phyloP scores from a whole-genome alignment of 2,797 vertebrate species.

The Arrhamphus sclerolepis region DNA sequence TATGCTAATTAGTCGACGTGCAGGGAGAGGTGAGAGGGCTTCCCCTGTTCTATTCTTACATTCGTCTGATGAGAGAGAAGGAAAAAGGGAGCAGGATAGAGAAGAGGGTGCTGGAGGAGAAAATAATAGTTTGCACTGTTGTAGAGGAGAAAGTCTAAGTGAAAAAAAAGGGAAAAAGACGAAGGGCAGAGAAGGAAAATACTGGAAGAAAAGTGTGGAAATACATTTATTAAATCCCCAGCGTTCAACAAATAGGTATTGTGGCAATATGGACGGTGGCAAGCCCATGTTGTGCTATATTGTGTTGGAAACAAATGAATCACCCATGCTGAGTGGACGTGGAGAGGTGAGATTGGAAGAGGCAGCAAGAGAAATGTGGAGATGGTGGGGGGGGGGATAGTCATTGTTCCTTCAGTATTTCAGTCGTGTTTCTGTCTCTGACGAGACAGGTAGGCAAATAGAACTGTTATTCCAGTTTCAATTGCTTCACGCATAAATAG shows the following conservation, averaged over 20 bases:
- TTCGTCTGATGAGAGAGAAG: slow-evolving; percentile 77
- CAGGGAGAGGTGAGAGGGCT: slow-evolving; percentile 87
- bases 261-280: slow-evolving; percentile 72
- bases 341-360: slow-evolving; percentile 71
- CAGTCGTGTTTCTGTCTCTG: slow-evolving; percentile 67
- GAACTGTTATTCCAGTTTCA: slow-evolving; percentile 67
- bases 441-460: slow-evolving; percentile 76
- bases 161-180: slow-evolving; percentile 40
- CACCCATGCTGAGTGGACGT: slow-evolving; percentile 76
- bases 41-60: slow-evolving; percentile 86
- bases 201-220: slow-evolving; percentile 63
- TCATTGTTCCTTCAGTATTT: slow-evolving; percentile 77
- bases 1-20: slow-evolving; percentile 83
- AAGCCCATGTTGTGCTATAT: slow-evolving; percentile 72
- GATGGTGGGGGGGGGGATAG: slow-evolving; percentile 53
- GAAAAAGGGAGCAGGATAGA: slow-evolving; percentile 45
- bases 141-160: slow-evolving; percentile 51
- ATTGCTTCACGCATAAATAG: slow-evolving; percentile 70
- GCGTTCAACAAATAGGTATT: slow-evolving; percentile 74
- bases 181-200: slow-evolving; percentile 56
- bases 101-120: slow-evolving; percentile 27
- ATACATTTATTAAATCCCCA: slow-evolving; percentile 73
- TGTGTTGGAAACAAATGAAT: slow-evolving; percentile 80
- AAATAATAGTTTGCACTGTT: slow-evolving; percentile 35
- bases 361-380: slow-evolving; percentile 64